Conservation (phyloP, 2,113 vertebrate species). For the Oxyura jamaicensis region DNA sequence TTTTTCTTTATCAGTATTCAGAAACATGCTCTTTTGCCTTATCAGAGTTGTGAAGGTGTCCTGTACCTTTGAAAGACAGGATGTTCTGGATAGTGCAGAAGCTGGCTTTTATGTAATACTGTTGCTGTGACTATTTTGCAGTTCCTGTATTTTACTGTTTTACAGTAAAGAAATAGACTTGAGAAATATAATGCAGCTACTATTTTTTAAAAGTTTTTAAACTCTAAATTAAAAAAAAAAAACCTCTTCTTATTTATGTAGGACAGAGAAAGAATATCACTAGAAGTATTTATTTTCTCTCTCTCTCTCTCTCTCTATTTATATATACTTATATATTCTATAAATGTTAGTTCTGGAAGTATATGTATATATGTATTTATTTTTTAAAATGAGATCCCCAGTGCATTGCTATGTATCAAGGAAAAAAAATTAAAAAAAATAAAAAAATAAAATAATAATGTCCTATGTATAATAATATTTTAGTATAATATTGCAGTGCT, state of each 20-base stretch:
- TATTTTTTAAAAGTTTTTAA: not conserved
- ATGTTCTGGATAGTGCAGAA: not conserved
- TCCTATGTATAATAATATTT: slow-evolving; percentile 40
- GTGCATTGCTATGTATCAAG: slow-evolving; percentile 12
- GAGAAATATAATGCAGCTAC: not conserved
- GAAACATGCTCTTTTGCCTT: not conserved
- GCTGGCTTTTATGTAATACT: not conserved
- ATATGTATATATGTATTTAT: too few relatives aligned
- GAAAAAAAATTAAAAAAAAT: slow-evolving; percentile 39
- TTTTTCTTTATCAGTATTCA: not conserved
- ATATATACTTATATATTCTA: not conserved
- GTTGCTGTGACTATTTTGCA: not conserved
- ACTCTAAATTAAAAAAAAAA: not conserved
- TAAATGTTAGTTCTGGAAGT: not conserved
- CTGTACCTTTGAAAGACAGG: not conserved
- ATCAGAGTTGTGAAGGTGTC: not conserved
- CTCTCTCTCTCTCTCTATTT: not conserved
- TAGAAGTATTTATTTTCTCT: not conserved
- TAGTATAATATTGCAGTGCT: slow-evolving; percentile 9
- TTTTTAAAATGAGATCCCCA: not conserved
- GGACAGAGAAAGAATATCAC: not conserved
- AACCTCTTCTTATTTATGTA: not conserved
- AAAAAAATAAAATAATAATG: not conserved
- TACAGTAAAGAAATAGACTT: not conserved
- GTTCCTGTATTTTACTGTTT: not conserved